These are phyloP conservation scores for Drosophila baimaii DNA, from an alignment of 1,140 invertebrate species.

Conservation along the genomic window DNA sequence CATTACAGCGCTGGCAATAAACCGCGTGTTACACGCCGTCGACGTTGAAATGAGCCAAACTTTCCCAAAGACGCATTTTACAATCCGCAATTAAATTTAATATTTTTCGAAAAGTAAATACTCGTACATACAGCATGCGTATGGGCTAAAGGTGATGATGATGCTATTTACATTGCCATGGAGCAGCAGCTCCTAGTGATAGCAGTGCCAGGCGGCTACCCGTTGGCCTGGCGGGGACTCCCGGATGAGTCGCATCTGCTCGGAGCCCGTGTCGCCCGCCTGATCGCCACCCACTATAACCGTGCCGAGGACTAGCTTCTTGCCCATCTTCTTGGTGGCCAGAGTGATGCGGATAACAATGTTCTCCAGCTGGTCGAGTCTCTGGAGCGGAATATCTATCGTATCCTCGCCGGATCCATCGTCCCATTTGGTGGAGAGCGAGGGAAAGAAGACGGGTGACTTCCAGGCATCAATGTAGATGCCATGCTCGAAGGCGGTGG, in stretches of 20 bases:
- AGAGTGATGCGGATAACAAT: conserved; percentile 69
- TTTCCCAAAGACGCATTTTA: conserved; percentile 44
- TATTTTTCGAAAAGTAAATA: conserved; percentile 45
- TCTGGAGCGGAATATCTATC: conserved; percentile 65
- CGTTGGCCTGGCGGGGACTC: conserved; percentile 64
- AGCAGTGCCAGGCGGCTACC: conserved; percentile 75
- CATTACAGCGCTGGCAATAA: too few species aligned
- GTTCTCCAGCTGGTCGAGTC: conserved; percentile 63
- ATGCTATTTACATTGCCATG: conserved; percentile 43
- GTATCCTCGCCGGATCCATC: conserved; percentile 82
- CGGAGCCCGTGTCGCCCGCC: conserved; percentile 49
- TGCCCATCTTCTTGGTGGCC: conserved; percentile 85
- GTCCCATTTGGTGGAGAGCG: conserved; percentile 87
- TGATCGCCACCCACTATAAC: conserved; percentile 56
- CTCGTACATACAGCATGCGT: conserved; percentile 18
- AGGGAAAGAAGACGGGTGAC: conserved; percentile 89
- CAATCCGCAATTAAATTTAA: conserved; percentile 56
- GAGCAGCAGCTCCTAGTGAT: conserved; percentile 37
- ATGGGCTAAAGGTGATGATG: conserved; percentile 17
- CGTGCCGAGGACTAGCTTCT: conserved; percentile 85
- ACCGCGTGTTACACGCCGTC: conserved; percentile 39
- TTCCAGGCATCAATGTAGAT: conserved; percentile 90
- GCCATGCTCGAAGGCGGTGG: conserved; percentile 88
- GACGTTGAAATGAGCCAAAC: conserved; percentile 46
- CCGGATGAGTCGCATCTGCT: conserved; percentile 60